Evolutionary conservation across 2,113 vertebrate genomes (phyloP).

Genomic region (Gnathonemus echidnorhynchus): DNA sequence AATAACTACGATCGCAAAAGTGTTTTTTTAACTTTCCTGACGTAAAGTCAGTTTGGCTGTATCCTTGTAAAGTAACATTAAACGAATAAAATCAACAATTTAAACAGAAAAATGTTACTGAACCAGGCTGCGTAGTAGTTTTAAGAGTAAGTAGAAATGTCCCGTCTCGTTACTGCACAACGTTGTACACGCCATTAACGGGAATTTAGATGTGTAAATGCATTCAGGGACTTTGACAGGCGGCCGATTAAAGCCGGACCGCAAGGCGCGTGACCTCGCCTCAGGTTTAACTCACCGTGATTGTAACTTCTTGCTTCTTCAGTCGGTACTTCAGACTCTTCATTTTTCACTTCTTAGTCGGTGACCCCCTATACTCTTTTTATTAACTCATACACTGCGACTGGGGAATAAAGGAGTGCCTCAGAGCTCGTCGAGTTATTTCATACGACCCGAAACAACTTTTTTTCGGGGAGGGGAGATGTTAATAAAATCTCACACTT

Average conservation of each 20-base stretch:
- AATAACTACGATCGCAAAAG: not conserved
- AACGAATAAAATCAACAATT: not conserved
- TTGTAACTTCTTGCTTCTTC: constrained; percentile 78
- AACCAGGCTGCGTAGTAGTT: not conserved
- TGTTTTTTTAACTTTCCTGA: not conserved
- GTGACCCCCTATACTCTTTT: not conserved
- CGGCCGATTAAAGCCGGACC: not conserved
- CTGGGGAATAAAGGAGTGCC: not conserved
- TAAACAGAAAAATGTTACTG: not conserved
- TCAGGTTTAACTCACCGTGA: constrained; percentile 48
- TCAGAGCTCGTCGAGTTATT: constrained; percentile 1
- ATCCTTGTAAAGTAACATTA: not conserved
- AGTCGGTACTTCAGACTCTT: constrained; percentile 88
- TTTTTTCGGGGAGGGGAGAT: not conserved
- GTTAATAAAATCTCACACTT: constrained; percentile 42
- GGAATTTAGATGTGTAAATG: not conserved
- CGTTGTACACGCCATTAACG: not conserved
- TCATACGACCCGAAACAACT: constrained; percentile 27
- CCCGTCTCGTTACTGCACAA: not conserved
- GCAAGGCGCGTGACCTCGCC: not conserved
- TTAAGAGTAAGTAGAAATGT: not conserved
- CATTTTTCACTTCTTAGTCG: constrained; percentile 50
- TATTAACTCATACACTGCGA: not conserved
- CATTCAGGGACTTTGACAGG: not conserved
- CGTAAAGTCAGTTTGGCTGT: not conserved